Conservation (phyloP, 2,113 vertebrate genomes). For the Gobiocypris rarus region DNA sequence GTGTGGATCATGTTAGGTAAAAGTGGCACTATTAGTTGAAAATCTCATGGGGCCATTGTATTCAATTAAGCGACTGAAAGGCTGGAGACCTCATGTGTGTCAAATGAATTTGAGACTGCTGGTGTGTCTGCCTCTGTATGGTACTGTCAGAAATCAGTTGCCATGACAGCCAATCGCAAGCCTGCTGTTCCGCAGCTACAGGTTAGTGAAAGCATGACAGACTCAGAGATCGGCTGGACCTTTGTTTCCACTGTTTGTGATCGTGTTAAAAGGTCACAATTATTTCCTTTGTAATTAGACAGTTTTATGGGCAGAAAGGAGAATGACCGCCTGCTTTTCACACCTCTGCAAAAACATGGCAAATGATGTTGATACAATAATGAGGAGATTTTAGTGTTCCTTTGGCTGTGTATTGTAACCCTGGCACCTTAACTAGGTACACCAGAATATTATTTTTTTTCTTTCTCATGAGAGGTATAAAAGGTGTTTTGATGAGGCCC, state of each 20-base stretch:
- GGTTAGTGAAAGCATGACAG: neutral
- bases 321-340: constrained; percentile 38
- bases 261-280: constrained; percentile 43
- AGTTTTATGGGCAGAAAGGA: constrained; percentile 13
- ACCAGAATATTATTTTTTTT: neutral
- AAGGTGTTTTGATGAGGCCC: constrained; percentile 8
- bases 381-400: neutral
- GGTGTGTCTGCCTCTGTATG: neutral
- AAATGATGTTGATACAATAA: constrained; percentile 18
- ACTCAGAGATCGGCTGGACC: neutral
- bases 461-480: neutral
- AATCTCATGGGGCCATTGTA: constrained; percentile 26
- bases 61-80: constrained; percentile 33
- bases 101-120: constrained; percentile 10
- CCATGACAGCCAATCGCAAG: constrained; percentile 11
- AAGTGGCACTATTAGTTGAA: neutral
- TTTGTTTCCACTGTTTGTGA: constrained; percentile 13
- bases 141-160: neutral
- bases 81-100: constrained; percentile 15
- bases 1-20: neutral
- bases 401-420: neutral
- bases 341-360: neutral
- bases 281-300: constrained; percentile 40
- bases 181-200: neutral
- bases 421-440: constrained; percentile 26